Percentiles rank a stretch among this genome's conserved stretches.
Evolutionary conservation across 2,113 vertebrate genomes (phyloP).

Genomic region (Ammospiza nelsoni): DNA sequence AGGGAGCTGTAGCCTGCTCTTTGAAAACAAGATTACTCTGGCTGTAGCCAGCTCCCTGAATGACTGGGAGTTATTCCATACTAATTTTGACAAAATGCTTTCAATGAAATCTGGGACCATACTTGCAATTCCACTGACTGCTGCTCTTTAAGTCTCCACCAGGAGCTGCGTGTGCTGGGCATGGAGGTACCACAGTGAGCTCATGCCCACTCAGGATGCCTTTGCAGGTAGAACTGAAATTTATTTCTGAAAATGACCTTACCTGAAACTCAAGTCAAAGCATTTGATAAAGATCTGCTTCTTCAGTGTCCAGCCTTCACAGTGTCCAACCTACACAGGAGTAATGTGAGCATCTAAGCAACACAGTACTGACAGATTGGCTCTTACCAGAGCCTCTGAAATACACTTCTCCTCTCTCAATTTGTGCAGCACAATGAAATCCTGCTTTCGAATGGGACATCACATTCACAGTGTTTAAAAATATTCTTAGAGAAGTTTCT

Average conservation of each 20-base stretch:
- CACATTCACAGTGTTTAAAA: not conserved
- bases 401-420: not conserved
- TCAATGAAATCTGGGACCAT: not conserved
- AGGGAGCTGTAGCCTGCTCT: not conserved
- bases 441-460: not conserved
- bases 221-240: not conserved
- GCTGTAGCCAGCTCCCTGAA: not conserved
- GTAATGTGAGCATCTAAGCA: not conserved
- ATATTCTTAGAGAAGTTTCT: not conserved
- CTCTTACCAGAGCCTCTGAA: not conserved
- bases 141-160: not conserved
- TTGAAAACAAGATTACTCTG: not conserved
- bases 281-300: not conserved
- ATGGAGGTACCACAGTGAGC: fast-evolving
- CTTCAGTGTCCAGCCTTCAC: not conserved
- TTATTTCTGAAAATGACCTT: not conserved
- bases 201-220: not conserved
- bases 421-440: not conserved
- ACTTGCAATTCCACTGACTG: not conserved
- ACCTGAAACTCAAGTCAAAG: not conserved
- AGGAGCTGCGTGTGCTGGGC: not conserved
- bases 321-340: not conserved
- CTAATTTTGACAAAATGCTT: not conserved
- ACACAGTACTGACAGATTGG: not conserved
- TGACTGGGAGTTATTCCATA: not conserved